Percentiles rank a stretch among this genome's conserved stretches.
These are phyloP conservation scores for Eupithecia subfuscata DNA, from an alignment of 2,888 invertebrate genomes.

Conservation along the genomic window DNA sequence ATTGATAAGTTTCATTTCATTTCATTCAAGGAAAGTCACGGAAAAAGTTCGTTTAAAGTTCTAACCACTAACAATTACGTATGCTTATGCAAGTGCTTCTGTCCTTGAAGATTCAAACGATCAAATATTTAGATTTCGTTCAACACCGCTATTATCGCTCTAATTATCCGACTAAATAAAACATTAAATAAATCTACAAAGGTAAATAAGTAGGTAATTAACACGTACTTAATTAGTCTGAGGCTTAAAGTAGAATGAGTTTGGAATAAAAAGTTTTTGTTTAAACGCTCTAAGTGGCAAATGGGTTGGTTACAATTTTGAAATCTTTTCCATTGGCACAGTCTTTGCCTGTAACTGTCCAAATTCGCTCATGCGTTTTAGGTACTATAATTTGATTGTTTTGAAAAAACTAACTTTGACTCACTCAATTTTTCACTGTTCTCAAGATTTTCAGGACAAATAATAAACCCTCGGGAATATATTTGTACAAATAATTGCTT, in stretches of 20 bases:
- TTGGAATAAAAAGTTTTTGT: background rate
- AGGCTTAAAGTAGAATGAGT: background rate
- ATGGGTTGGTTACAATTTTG: background rate
- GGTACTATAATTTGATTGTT: too few species aligned
- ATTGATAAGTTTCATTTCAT: too few species aligned
- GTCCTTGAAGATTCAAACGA: background rate
- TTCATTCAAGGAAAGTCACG: too few species aligned
- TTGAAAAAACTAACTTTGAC: too few species aligned
- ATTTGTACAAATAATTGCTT: too few species aligned
- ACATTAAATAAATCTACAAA: background rate
- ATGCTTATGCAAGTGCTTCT: too few species aligned
- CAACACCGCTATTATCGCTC: constrained; percentile 1
- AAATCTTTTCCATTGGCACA: background rate
- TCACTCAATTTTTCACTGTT: too few species aligned
- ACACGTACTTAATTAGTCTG: background rate
- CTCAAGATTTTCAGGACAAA: too few species aligned
- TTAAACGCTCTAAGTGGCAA: background rate
- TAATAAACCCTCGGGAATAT: too few species aligned
- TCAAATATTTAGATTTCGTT: constrained; percentile 2
- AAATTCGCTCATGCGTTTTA: too few species aligned
- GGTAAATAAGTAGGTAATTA: constrained; percentile 16
- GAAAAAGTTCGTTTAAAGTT: too few species aligned
- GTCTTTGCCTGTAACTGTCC: background rate
- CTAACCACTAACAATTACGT: too few species aligned
- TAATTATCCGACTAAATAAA: background rate